A percentile compares a stretch with the other conserved stretches of the same genome.
phyloP scores from a whole-genome alignment of 2,113 vertebrate genomes.

The Kryptolebias marmoratus region DNA sequence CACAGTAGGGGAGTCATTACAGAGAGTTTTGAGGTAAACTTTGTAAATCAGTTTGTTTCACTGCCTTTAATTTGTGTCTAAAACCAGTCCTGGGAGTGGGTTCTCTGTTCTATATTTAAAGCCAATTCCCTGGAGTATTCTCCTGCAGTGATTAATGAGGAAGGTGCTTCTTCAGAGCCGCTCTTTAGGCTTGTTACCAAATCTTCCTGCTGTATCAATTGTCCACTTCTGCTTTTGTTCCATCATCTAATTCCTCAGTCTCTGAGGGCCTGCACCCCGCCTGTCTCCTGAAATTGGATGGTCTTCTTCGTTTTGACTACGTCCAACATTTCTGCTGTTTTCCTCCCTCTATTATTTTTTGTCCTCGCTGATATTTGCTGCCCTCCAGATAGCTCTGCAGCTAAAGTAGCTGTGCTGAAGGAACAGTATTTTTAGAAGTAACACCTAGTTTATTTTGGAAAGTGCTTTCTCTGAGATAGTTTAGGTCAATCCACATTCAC shows the following conservation, averaged over 20 bases:
- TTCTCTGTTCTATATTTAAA: background rate
- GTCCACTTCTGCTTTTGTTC: background rate
- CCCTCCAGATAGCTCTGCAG: background rate
- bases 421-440: background rate
- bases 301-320: background rate
- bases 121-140: background rate
- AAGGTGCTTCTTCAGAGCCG: background rate
- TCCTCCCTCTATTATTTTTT: background rate
- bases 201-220: background rate
- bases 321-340: background rate
- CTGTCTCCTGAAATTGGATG: background rate
- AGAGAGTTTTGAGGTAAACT: background rate
- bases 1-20: background rate
- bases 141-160: constrained; percentile 1
- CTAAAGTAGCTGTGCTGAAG: background rate
- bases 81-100: background rate
- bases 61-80: background rate
- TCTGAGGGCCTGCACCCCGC: background rate
- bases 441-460: background rate
- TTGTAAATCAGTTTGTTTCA: background rate
- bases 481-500: background rate
- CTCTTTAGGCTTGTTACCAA: background rate
- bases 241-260: background rate
- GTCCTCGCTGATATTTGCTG: no score
- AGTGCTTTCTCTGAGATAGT: background rate